These are phyloP conservation scores for Polypterus bichir DNA, from an alignment of 2,113 vertebrate species.

Conservation along the genomic window DNA sequence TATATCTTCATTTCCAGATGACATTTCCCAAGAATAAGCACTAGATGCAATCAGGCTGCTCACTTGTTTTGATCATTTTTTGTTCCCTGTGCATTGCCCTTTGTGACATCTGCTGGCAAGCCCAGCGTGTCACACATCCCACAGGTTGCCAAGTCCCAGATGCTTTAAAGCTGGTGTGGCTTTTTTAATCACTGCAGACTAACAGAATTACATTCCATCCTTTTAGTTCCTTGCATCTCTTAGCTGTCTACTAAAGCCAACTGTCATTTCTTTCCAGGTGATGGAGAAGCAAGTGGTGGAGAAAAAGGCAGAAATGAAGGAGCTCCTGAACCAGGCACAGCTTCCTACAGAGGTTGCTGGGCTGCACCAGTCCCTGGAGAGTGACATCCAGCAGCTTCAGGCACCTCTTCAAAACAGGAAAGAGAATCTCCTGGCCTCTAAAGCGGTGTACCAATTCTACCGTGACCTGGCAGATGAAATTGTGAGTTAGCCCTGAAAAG, in stretches of 20 bases:
- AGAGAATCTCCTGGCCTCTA: conserved; percentile 65
- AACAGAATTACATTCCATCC: too few species aligned
- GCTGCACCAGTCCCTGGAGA: conserved; percentile 56
- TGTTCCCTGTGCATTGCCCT: too few species aligned
- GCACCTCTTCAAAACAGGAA: conserved; percentile 62
- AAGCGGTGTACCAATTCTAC: conserved; percentile 70
- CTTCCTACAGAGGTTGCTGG: conserved; percentile 36
- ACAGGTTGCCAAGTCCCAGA: neutral
- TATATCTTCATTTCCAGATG: too few species aligned
- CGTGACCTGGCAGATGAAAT: conserved; percentile 82
- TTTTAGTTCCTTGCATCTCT: too few species aligned
- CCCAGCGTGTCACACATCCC: too few species aligned
- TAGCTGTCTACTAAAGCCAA: too few species aligned
- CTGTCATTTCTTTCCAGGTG: conserved; percentile 41
- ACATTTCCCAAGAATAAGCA: too few species aligned
- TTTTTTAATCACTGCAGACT: too few species aligned
- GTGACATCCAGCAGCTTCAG: conserved; percentile 63
- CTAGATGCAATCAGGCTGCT: too few species aligned
- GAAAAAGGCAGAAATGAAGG: conserved; percentile 67
- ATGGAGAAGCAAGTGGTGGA: conserved; percentile 77
- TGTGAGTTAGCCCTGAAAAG: conserved; percentile 39
- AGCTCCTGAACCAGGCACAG: conserved; percentile 56
- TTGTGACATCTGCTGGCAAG: too few species aligned
- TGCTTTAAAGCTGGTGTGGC: too few species aligned
- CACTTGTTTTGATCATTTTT: neutral